Base-by-base conservation (phyloP, 2,888 invertebrate genomes). In the Lamellibrachia columna region DNA sequence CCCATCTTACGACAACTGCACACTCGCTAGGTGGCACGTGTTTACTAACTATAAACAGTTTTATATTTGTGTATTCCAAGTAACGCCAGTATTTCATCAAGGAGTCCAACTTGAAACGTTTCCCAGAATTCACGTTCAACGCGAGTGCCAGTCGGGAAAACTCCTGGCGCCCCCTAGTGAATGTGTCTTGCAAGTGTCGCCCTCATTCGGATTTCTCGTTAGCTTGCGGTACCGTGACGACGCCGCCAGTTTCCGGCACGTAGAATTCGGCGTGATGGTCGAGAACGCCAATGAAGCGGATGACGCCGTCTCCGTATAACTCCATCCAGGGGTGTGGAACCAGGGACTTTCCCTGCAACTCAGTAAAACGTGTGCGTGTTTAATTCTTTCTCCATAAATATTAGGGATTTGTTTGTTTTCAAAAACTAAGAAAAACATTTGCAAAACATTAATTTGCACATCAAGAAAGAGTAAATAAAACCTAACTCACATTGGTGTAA, bases 231-330 rank as follows among this genome's bases (percentile, higher is more conserved):
- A 75, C 15, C 22, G 75, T 75, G 75, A 75, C 75, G 75, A 75
- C 75, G 75, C 75, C 75, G n/a, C 22, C 22, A 2, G 75, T 75
- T 2, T 75, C 75, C 22, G 75, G n/a, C 75, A 75, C 15, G 75
- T 75, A 75, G 75, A 75, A 75, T n/a, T 75, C 75, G 75, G 75
- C 75, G 75, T 75, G 75, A 22, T 75, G 75, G n/a, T 75, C 75
- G 22, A 75, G 75, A 22, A 75, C n/a, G 75, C 75, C 75, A 75
- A 75, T 75, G 75, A 22, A 75, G 75, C n/a, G 75, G 2, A 75
- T 75, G 22, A 75, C 75, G 4, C 22, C 75, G 0, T 75, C 75
- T 6, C 22, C 75, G 75, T 75, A 75, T 22, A 15, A 4, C n/a
- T 75, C 75, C 75, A 75, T 75, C 75, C 75, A 75, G 15, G 75